Percentiles rank a stretch among this genome's conserved stretches.
phyloP scores from a whole-genome alignment of 2,888 invertebrate species.

The Hololepta plana region DNA sequence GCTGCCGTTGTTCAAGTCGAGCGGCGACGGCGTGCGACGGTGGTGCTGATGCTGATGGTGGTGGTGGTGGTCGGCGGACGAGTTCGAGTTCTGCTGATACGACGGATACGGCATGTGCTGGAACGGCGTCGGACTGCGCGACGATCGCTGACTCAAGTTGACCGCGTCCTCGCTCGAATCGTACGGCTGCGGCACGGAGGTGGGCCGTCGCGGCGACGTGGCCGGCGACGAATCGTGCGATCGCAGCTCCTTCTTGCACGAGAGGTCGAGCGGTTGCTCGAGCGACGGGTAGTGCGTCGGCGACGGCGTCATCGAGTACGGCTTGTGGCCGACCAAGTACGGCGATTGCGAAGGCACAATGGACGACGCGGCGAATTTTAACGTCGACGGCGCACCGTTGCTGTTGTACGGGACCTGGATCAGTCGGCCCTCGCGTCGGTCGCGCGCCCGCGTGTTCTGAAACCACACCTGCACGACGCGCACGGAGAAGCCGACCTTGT shows the following conservation, averaged over 20 bases:
- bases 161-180: slow-evolving; percentile 54
- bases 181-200: slow-evolving; percentile 39
- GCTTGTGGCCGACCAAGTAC: slow-evolving; percentile 12
- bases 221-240: slow-evolving; percentile 39
- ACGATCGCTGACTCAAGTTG: slow-evolving; percentile 59
- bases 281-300: slow-evolving; percentile 17
- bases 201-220: slow-evolving; percentile 42
- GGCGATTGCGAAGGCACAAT: slow-evolving; percentile 21
- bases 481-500: slow-evolving; percentile 52
- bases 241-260: slow-evolving; percentile 52
- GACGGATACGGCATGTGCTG: slow-evolving; percentile 27
- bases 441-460: slow-evolving; percentile 84
- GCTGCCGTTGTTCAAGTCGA: slow-evolving; percentile 27
- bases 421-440: slow-evolving; percentile 48
- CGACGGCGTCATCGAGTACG: slow-evolving; percentile 11
- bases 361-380: slow-evolving; percentile 10
- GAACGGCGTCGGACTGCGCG: slow-evolving; percentile 42
- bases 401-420: slow-evolving; percentile 29
- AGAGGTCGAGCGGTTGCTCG: slow-evolving; percentile 82
- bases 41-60: slow-evolving; percentile 15
- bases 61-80: slow-evolving; percentile 28
- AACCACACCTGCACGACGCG: slow-evolving; percentile 90
- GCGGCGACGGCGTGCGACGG: slow-evolving; percentile 21
- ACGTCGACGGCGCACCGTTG: too few relatives aligned
- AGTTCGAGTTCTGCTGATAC: slow-evolving; percentile 43